Evolutionary conservation across 2,113 vertebrate species (phyloP), one percentile per base, ranked within the genome.

Genomic region (Corythaixoides concolor): DNA sequence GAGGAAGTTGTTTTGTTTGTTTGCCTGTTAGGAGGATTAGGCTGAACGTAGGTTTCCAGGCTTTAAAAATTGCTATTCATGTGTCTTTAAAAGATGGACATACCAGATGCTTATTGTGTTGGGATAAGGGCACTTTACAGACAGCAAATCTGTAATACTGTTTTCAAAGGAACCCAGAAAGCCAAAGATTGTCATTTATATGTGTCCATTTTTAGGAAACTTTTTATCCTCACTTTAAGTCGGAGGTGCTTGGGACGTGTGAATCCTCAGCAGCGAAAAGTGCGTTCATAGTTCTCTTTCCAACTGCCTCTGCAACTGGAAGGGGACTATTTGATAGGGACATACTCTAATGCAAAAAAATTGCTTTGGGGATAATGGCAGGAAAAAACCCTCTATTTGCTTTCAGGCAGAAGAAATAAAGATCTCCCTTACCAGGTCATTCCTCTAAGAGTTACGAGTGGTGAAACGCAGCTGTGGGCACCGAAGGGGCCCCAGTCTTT

Each of bases 1-100:
- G 43, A 95, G 96, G 96, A 95, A 97, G 89, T 94, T n/a, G 95
- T 89, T 89, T 93, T 82, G 91, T 96, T 97, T 97, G 94, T 93
- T 97, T 96, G 87, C 93, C 87, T 89, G 60, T 7, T 91, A 49
- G 84, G 66, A 75, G 89, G 96, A 97, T 96, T 93, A 94, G 87
- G 84, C 89, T 90, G 89, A 89, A 68, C 37, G 52, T 43, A 68
- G 69, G 39, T 81, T 94, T 91, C 66, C 89, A 95, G 87, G 66
- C 91, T 96, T 95, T 60, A 87, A 95, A 96, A 91, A 60, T 66
- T 7, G 27, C 81, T 95, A 95, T 97, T 93, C 96, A 93, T 92
- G 63, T 82, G 73, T 11, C 74, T 75, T 60, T 66, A 14, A 69
- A 79, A 49, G 74, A 93, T 85, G 89, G 93, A 39, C 93, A 58